phyloP scores from a whole-genome alignment of 2,888 invertebrate species.

The Limnephilus rhombicus region DNA sequence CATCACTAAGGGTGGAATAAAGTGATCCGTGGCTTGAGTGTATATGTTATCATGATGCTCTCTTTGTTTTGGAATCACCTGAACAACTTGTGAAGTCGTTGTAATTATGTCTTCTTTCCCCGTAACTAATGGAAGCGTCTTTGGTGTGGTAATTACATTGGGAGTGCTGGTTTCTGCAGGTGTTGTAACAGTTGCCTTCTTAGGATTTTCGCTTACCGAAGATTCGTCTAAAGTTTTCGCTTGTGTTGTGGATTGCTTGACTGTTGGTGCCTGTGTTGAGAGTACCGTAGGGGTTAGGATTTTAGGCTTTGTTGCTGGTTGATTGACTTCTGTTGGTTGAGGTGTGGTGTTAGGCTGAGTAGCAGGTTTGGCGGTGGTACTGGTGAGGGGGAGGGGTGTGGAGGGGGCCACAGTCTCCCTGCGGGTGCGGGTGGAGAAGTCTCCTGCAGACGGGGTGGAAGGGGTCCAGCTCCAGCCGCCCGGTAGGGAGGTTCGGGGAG shows the following conservation, averaged over 20 bases:
- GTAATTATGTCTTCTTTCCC: constrained; percentile 68
- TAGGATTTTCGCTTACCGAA: constrained; percentile 62
- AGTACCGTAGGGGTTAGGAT: constrained; percentile 56
- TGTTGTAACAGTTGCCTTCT: constrained; percentile 55
- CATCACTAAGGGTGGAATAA: constrained; percentile 77
- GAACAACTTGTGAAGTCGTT: constrained; percentile 70
- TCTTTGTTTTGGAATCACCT: constrained; percentile 72
- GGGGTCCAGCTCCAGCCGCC: constrained; percentile 66
- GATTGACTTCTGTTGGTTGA: constrained; percentile 21
- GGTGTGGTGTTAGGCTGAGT: not conserved
- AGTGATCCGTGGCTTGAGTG: constrained; percentile 76
- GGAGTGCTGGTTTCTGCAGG: constrained; percentile 15
- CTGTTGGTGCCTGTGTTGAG: constrained; percentile 66
- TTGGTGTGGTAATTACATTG: constrained; percentile 22
- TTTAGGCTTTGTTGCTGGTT: constrained; percentile 50
- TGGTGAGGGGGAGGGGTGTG: constrained; percentile 46
- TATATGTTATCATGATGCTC: constrained; percentile 75
- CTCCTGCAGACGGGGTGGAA: constrained; percentile 68
- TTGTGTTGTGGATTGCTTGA: constrained; percentile 55
- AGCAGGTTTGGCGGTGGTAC: constrained; percentile 60
- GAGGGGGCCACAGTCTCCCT: constrained; percentile 60
- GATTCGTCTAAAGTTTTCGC: constrained; percentile 50
- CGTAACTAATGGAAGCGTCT: constrained; percentile 33
- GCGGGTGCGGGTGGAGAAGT: constrained; percentile 63
- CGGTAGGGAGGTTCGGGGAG: constrained; percentile 66